Conservation (phyloP, 1,140 invertebrate species). For the Brevipalpus yothersi region DNA sequence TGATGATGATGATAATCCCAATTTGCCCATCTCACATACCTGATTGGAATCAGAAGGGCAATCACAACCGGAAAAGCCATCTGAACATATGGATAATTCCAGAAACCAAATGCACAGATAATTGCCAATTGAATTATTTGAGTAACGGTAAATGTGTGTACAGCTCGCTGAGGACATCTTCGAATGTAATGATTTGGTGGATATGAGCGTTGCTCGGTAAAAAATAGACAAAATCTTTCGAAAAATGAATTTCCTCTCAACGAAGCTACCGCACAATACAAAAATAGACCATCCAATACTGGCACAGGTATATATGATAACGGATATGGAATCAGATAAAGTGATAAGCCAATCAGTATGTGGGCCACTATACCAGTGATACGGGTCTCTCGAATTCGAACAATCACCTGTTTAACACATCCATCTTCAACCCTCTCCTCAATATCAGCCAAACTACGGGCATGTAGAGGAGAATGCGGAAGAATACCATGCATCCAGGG, state of each 20-base stretch:
- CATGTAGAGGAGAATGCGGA: conserved; percentile 37
- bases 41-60: conserved; percentile 33
- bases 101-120: conserved; percentile 36
- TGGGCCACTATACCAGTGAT: conserved; percentile 32
- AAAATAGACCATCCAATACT: conserved; percentile 35
- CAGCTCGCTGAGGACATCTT: conserved; percentile 33
- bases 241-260: conserved; percentile 37
- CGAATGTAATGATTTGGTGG: conserved; percentile 39
- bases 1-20: neutral
- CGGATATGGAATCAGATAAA: conserved; percentile 31
- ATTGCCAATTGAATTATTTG: conserved; percentile 32
- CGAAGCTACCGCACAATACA: conserved; percentile 36
- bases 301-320: conserved; percentile 32
- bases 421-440: conserved; percentile 36
- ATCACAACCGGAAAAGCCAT: conserved; percentile 38
- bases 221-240: conserved; percentile 32
- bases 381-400: conserved; percentile 32
- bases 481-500: conserved; percentile 36
- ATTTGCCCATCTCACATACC: conserved; percentile 11
- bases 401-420: conserved; percentile 35
- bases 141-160: conserved; percentile 32
- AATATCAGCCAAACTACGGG: conserved; percentile 33
- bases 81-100: conserved; percentile 31
- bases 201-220: conserved; percentile 39
- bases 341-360: conserved; percentile 32